Evolutionary conservation across 2,113 vertebrate genomes (phyloP), one percentile per base, ranked within the genome.

Genomic region (Sakesphorus luctuosus): DNA sequence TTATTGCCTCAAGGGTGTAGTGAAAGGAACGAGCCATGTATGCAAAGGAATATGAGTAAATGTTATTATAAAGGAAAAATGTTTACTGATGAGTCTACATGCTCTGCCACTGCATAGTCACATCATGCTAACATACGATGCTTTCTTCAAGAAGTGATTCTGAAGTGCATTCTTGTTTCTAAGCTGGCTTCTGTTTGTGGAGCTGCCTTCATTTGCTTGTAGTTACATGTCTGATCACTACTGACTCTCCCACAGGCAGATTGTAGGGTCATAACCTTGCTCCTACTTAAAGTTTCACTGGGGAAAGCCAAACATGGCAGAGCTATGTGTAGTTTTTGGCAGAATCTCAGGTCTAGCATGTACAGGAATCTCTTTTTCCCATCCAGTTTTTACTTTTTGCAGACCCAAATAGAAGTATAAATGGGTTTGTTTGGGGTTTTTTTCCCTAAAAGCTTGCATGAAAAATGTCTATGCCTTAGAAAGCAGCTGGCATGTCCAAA

Each of bases 261-360:
- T 68, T 74, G 43, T 44, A 52, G 47, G 87, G 76, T 78, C 72
- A 19, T 55, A 79, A 85, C 68, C 90, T 86, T 80, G 75, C 43
- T 94, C 50, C 79, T 95, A 93, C 93, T 96, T 96, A 80, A 91
- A 77, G 85, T 73, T 87, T 43, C 68, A 71, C 67, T 33, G 43
- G 13, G 14, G 53, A 92, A 92, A 84, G 81, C 62, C n/a, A 84
- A 33, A n/a, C 7, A 18, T 5, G 2, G 58, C 73, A 53, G 29
- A 92, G 5, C 53, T 87, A 7, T 61, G 18, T 76, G 58, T 82
- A 75, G 68, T 46, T 90, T 94, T 95, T 94, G 91, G 89, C 91
- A 94, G 26, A 71, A 31, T 78, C 14, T 91, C 20, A 50, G 18
- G 53, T 44, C 76, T 87, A 49, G 52, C 1, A 0, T 81, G 10